Base-by-base conservation (phyloP, 2,113 vertebrate species). In the Lampris incognitus region DNA sequence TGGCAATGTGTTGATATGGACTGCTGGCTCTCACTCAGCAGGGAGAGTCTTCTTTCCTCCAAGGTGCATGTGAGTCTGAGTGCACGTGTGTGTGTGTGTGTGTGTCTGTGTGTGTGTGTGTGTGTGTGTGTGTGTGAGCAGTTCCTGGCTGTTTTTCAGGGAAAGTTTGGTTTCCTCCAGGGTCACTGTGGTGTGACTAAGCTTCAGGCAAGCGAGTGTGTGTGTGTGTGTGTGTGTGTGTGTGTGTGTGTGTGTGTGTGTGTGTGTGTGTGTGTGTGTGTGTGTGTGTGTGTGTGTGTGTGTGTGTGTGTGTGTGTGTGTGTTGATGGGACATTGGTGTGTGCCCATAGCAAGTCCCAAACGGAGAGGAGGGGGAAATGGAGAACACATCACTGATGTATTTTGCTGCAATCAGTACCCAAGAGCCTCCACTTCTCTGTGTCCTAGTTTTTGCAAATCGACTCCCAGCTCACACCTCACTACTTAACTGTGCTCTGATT, bases 1-100 rank as follows among this genome's bases (percentile, higher is more conserved):
- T 67, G 70, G 74, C 42, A 49, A 70, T 64, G 59, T 1, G 72
- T 57, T 73, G 65, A 52, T 70, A 57, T 74, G 78, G 78, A 81
- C 65, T 69, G 11, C 24, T 73, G 39, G 69, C 54, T 42, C 59
- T 64, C 67, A 52, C 59, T 62, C 38, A 46, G 42, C 40, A 36
- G 50, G 60, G 11, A 62, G 24, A 56, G 51, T 6, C 11, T 54
- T 54, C 13, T 56, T 56, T 56, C 54, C n/a, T 56, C 51, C 51
- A 6, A 9, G 10, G 51, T 54, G 51, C 4, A 49, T 57, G 55
- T 57, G 55, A 36, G 55, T 57, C n/a, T 59, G 57, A 39, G 57
- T 59, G 57, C 40, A 38, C 40, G 57, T 59, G 57, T 62, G 59
- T 62, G 59, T 62, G 59, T 44, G 59, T 61, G 59, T 61, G 59